phyloP scores from a whole-genome alignment of 2,888 invertebrate genomes.

The Trimorus sp. region DNA sequence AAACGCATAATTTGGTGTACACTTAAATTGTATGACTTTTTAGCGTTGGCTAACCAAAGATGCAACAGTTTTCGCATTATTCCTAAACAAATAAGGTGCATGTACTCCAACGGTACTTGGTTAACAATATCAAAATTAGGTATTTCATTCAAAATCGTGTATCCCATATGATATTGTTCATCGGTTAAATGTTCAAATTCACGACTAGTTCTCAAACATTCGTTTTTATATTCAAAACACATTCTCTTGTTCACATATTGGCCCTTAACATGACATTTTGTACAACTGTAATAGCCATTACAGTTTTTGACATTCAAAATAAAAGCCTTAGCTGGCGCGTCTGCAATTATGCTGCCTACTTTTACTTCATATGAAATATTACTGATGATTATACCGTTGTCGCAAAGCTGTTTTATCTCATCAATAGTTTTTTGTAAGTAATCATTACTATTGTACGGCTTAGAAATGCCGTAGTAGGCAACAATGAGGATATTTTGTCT shows the following conservation, averaged over 20 bases:
- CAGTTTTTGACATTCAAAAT: constrained; percentile 1
- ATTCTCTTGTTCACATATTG: background rate
- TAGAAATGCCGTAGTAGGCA: background rate
- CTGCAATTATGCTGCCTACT: background rate
- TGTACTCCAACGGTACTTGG: no score
- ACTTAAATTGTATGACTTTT: no score
- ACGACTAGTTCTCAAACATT: no score
- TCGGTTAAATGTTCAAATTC: no score
- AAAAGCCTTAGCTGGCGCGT: background rate
- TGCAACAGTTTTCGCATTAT: no score
- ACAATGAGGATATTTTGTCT: background rate
- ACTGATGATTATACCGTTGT: background rate
- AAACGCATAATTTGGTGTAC: no score
- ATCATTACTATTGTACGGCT: background rate
- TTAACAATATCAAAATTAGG: no score
- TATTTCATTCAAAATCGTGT: no score
- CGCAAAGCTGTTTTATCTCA: background rate
- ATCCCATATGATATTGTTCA: no score
- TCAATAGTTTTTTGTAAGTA: background rate
- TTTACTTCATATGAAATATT: background rate
- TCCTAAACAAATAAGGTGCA: no score
- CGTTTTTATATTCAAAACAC: background rate
- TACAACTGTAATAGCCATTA: background rate
- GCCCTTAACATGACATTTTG: background rate
- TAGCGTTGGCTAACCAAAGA: no score